Evolutionary conservation across 2,888 invertebrate genomes (phyloP), one percentile per base, ranked within the genome.

Genomic region (Liopterus haemorrhoidalis): DNA sequence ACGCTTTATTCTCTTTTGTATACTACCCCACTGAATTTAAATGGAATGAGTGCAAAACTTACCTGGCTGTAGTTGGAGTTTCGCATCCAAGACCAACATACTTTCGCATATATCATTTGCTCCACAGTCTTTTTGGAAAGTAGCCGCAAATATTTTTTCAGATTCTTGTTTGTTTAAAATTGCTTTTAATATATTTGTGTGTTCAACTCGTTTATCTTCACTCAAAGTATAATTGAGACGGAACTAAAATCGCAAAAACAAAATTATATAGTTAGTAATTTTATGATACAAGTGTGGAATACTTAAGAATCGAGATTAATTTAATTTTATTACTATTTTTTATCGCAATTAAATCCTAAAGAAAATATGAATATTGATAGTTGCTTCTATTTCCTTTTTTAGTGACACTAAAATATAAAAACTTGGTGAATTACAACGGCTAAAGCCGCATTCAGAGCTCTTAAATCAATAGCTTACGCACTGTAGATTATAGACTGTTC

Each of bases 61-160:
- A 78, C 79, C 70, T 59, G 70, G 69, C n/a, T 73, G 73, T 39
- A 83, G 64, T 55, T 74, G 69, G 8, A 85, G 67, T 28, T 70
- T 71, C 6, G 85, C 82, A 14, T 70, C 67, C 2, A 92, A 71
- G 24, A 76, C 70, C 33, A 95, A 68, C 58, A 89, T 79, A 58
- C 92, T 93, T 62, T 87, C 79, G 62, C 95, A 96, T 14, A 85
- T 72, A 55, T 89, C 89, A 61, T 94, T 89, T 0, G 75, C 70
- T 0, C 93, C 94, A 59, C 95, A 95, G 62, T 93, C 90, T 65
- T 93, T 94, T 53, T 90, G 81, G 73, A 93, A 91, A 32, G 82
- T 84, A 0, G 89, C 92, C 57, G 83, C 78, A 60, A 92, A 90
- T 21, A 80, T 74, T 48, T 82, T 80, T 20, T 83, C 79, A 0